Evolutionary conservation across 1,140 invertebrate species (phyloP), one percentile per base, ranked within the genome.

Genomic region (Apis cerana): DNA sequence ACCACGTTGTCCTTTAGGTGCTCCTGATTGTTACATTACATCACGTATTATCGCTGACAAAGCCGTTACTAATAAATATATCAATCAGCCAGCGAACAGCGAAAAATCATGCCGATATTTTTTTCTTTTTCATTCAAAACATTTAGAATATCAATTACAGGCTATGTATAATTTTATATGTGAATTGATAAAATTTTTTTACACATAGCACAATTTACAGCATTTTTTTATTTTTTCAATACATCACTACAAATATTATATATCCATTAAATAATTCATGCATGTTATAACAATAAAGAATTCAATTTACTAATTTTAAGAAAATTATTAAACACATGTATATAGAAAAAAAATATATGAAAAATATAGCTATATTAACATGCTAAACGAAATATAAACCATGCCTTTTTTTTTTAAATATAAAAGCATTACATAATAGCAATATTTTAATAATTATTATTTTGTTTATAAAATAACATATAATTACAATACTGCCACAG

Each of bases 1-100:
- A 72, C 96, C 96, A 82, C 96, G 94, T 68, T 95, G 95, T 90
- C 95, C 95, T 89, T 96, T 96, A 67, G 95, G 95, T 90, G 95
- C 96, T 94, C 92, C 94, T 94, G 89, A 91, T 88, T 90, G 68
- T 91, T 86, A 80, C 64, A 89, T 85, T 77, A 84, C 56, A 67
- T 88, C 79, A 88, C 48, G 81, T 62, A 78, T 88, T 88, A 88
- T 77, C 71, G 75, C 56, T 52, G 75, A 61, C 52, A 80, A 76
- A 69, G 27, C 12, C 62, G 27, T 75, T 56, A 58, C 27, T 69
- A 68, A 79, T 56, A 61, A 56, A 76, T 62, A 80, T 43, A 61
- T 76, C 58, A 43, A 67, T 80, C 56, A 71, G 27, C 59, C 68
- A 61, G 56, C 11, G 62, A 52, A 76, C 43, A 75, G 52, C 21